phyloP scores from a whole-genome alignment of 2,888 invertebrate genomes.

The Dioctria linearis region DNA sequence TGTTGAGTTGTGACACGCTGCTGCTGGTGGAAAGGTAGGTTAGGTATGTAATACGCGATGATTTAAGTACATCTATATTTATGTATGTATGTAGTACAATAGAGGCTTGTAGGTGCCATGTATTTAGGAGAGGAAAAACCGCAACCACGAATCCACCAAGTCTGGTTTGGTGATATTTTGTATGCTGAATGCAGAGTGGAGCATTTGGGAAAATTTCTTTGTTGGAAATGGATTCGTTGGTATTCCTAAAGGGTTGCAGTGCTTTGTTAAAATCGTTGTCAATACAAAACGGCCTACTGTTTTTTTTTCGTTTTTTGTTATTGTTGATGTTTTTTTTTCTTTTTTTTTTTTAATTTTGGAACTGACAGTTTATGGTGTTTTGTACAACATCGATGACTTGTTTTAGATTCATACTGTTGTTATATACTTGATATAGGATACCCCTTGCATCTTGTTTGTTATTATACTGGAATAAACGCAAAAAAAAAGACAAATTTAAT shows the following conservation, averaged over 20 bases:
- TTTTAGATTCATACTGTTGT: background rate
- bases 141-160: slow-evolving; percentile 20
- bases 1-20: slow-evolving; percentile 3
- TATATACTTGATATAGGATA: background rate
- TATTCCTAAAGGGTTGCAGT: slow-evolving; percentile 29
- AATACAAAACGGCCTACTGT: slow-evolving; percentile 30
- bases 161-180: slow-evolving; percentile 10
- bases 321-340: too few relatives aligned
- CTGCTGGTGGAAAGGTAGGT: too few relatives aligned
- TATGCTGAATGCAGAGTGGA: slow-evolving; percentile 37
- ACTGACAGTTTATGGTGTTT: too few relatives aligned
- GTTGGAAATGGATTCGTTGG: slow-evolving; percentile 40
- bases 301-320: background rate
- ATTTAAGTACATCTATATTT: background rate
- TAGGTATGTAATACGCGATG: too few relatives aligned
- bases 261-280: slow-evolving; percentile 41
- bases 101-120: slow-evolving; percentile 12
- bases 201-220: slow-evolving; percentile 39
- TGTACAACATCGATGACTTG: too few relatives aligned
- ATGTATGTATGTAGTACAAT: background rate
- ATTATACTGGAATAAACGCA: too few relatives aligned
- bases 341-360: too few relatives aligned
- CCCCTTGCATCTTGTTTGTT: too few relatives aligned
- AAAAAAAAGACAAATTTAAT: too few relatives aligned
- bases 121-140: slow-evolving; percentile 38